Conservation (phyloP, 2,113 vertebrate species). For the Balaeniceps rex region DNA sequence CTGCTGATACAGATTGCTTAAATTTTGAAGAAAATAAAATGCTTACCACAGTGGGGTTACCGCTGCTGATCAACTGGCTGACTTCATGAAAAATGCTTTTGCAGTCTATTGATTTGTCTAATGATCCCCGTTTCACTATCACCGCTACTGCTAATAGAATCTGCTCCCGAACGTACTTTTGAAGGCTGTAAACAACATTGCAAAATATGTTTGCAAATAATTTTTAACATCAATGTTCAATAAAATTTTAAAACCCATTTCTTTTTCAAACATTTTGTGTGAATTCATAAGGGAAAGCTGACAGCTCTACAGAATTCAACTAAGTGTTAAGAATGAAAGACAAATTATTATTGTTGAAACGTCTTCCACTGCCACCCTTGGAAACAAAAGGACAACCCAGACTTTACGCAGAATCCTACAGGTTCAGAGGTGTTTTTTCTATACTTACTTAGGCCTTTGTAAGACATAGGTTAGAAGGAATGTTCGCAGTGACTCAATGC, state of each 20-base stretch:
- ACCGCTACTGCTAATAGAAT: slow-evolving; percentile 96
- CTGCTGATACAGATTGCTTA: not conserved
- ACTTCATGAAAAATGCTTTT: slow-evolving; percentile 98
- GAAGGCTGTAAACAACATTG: slow-evolving; percentile 82
- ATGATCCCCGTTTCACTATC: slow-evolving; percentile 94
- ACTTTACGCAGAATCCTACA: not conserved
- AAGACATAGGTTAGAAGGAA: slow-evolving; percentile 98
- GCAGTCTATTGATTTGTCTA: slow-evolving; percentile 97
- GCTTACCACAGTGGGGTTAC: slow-evolving; percentile 95
- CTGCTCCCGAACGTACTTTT: slow-evolving; percentile 98
- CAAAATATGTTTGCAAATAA: not conserved
- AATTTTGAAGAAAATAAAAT: not conserved
- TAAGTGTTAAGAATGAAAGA: not conserved
- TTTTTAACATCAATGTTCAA: not conserved
- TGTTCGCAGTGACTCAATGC: slow-evolving; percentile 93
- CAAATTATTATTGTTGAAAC: not conserved
- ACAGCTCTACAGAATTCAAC: not conserved
- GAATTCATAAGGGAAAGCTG: not conserved
- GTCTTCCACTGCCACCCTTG: not conserved
- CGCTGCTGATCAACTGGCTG: slow-evolving; percentile 95
- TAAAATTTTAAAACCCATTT: not conserved
- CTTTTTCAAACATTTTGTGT: not conserved
- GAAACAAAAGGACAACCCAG: not conserved
- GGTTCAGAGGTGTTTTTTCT: not conserved
- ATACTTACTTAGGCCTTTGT: slow-evolving; percentile 95